Evolutionary conservation across 2,888 invertebrate genomes (phyloP).

Genomic region (Leptopilina myrica): DNA sequence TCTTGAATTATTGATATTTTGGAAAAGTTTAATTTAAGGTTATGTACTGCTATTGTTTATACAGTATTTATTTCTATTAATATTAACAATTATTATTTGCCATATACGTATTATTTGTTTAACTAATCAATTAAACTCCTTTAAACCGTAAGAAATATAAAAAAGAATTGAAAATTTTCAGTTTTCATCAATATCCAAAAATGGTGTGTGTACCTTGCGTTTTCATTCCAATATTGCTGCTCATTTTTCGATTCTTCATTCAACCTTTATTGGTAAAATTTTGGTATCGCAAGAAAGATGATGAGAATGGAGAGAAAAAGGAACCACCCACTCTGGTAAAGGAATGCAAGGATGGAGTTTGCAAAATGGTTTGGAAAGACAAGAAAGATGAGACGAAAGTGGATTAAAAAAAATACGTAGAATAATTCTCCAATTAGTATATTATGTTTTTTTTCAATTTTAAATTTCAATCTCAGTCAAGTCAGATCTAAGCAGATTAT

Average conservation of each 20-base stretch:
- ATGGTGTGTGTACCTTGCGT: conserved; percentile 93
- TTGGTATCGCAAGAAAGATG: conserved; percentile 86
- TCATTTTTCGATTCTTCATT: conserved; percentile 90
- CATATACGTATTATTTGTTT: too few species aligned
- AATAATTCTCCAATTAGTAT: not conserved
- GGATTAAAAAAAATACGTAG: conserved; percentile 45
- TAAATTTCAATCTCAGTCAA: too few species aligned
- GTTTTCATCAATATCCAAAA: conserved; percentile 40
- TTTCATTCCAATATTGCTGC: conserved; percentile 88
- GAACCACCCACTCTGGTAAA: conserved; percentile 67
- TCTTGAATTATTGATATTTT: not conserved
- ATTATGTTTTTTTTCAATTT: not conserved
- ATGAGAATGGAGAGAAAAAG: conserved; percentile 62
- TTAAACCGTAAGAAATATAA: too few species aligned
- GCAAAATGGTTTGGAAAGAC: conserved; percentile 69
- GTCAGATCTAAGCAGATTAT: too few species aligned
- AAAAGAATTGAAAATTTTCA: not conserved
- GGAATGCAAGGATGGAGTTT: conserved; percentile 72
- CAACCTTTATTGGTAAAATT: conserved; percentile 88
- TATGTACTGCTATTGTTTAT: too few species aligned
- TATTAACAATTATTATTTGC: too few species aligned
- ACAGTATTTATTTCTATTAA: too few species aligned
- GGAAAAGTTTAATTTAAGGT: not conserved
- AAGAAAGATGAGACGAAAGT: conserved; percentile 51
- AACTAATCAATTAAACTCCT: too few species aligned